A percentile compares a stretch with the other conserved stretches of the same genome.
Evolutionary conservation across 2,113 vertebrate species (phyloP).

Genomic region (Tinamus guttatus): DNA sequence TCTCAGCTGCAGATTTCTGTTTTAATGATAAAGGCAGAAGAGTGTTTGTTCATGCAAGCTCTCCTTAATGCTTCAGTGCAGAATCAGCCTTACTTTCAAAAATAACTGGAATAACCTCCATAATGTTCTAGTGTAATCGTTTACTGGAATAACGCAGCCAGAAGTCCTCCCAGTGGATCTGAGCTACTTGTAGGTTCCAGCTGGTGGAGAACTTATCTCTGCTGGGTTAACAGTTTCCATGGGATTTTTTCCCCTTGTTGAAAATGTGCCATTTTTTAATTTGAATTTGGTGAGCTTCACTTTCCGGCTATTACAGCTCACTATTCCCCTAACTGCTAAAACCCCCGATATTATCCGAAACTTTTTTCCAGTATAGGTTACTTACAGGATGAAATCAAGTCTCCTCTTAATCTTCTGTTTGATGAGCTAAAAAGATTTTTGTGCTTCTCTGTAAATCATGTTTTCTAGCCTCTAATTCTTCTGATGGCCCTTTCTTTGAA

Average conservation of each 20-base stretch:
- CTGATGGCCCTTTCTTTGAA: not conserved
- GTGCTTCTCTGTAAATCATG: not conserved
- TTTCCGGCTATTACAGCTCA: not conserved
- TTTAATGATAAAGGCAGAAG: not conserved
- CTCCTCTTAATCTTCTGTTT: not conserved
- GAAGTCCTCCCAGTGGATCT: not conserved
- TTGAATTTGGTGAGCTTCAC: not conserved
- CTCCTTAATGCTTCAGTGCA: not conserved
- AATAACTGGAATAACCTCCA: not conserved
- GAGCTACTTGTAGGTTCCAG: not conserved
- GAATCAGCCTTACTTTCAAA: not conserved
- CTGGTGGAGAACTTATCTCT: not conserved
- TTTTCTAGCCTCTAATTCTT: not conserved
- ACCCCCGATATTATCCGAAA: not conserved
- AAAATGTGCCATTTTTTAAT: not conserved
- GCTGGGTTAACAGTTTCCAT: not conserved
- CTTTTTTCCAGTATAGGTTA: rapidly evolving
- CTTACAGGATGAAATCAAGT: not conserved
- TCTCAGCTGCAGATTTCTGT: not conserved
- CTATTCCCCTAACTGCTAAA: not conserved
- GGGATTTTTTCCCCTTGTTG: not conserved
- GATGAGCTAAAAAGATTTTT: not conserved
- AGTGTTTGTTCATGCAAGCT: not conserved
- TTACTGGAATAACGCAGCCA: not conserved
- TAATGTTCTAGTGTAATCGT: too few species aligned